Evolutionary conservation across 64 coral and sea anemone genomes (phyloP), one percentile per base, ranked within the genome.

Genomic region (Montipora cactus): DNA sequence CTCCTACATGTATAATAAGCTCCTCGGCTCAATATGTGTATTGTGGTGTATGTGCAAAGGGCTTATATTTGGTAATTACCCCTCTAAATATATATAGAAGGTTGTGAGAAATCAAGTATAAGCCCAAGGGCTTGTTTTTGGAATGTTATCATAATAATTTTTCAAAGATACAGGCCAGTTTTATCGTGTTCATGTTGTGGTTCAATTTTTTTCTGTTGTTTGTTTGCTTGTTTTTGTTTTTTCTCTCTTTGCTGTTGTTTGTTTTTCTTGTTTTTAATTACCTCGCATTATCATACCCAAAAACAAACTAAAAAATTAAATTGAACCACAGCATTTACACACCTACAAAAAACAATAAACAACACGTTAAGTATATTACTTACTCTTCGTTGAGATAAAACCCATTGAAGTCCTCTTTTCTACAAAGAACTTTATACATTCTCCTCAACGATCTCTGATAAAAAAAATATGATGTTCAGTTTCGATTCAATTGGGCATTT

Each of bases 361-460:
- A 55, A 55, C 9, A 55, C 5, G 52, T 55, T 55, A 55, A 55
- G 52, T 55, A 55, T 73, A 73, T 73, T 73, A 44, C 73, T 75
- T 75, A 75, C 73, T 44, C 73, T 75, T 75, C 73, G 45, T 45
- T 22, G 22, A 75, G 23, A 45, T 75, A 8, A 75, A 75, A 75
- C 10, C 73, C 73, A 75, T 75, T 75, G 23, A 75, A 75, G 73
- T 75, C 73, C 23, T 75, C 73, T 75, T 45, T 75, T 44, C 73
- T 44, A 3, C 73, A 75, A 75, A 75, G 73, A 75, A 75, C 28
- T 75, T 75, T 75, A 75, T 75, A 75, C 21, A 75, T 75, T 13
- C 23, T 75, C 73, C 73, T 75, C 73, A 75, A 44, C 11, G 25
- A 75, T 75, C 73, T 75, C 73, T 75, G 73, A 75, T 75, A 75